These are phyloP conservation scores for Endotricha flammealis DNA, from an alignment of 2,888 invertebrate genomes.

Conservation along the genomic window DNA sequence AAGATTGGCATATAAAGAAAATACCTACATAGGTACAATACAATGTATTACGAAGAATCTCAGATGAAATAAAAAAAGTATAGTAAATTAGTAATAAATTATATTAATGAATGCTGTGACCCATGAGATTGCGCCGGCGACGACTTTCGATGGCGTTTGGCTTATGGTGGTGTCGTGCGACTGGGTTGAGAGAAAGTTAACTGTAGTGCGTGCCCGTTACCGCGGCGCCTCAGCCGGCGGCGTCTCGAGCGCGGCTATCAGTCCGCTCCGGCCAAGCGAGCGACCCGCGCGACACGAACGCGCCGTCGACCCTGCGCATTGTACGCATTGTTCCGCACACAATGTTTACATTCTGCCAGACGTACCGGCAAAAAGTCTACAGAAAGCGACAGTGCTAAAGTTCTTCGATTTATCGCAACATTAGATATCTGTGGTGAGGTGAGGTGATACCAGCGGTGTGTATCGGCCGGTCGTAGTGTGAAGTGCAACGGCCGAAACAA, in stretches of 20 bases:
- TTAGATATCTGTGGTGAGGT: slow-evolving; percentile 32
- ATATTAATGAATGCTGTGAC: slow-evolving; percentile 63
- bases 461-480: slow-evolving; percentile 37
- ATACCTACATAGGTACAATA: too few relatives aligned
- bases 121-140: slow-evolving; percentile 51
- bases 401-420: slow-evolving; percentile 30
- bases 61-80: too few relatives aligned
- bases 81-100: too few relatives aligned
- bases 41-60: too few relatives aligned
- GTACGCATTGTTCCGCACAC: too few relatives aligned
- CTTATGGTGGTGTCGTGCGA: slow-evolving; percentile 51
- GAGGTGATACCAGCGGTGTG: slow-evolving; percentile 21
- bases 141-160: slow-evolving; percentile 71
- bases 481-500: slow-evolving; percentile 52
- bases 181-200: slow-evolving; percentile 73
- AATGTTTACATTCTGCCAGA: slow-evolving; percentile 46
- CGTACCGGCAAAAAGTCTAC: slow-evolving; percentile 48
- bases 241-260: slow-evolving; percentile 29
- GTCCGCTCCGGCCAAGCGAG: slow-evolving; percentile 35
- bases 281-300: slow-evolving; percentile 21
- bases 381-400: slow-evolving; percentile 63
- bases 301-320: slow-evolving; percentile 16
- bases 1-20: too few relatives aligned
- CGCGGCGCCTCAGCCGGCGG: slow-evolving; percentile 21
- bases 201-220: slow-evolving; percentile 74